Base-by-base conservation (phyloP, 2,113 vertebrate genomes). In the Microtus montanus region DNA sequence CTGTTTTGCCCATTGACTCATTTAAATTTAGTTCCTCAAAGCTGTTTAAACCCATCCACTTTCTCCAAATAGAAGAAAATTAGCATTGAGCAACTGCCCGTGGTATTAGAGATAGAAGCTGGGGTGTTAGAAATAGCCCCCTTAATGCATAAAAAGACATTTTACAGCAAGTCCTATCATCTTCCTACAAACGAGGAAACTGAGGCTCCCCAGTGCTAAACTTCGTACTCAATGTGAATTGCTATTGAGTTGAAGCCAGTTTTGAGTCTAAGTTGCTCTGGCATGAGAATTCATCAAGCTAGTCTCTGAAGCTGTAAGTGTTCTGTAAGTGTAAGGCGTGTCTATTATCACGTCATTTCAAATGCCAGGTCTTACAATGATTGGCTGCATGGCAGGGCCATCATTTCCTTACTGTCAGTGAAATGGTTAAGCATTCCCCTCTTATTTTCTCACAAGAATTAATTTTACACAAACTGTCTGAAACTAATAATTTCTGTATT, bases 361-460 rank as follows among this genome's bases (percentile, higher is more conserved):
- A 95, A 82, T 30, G 68, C 19, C 85, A 74, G 1, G 70, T 90
- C 63, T 78, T 63, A 26, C 11, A 61, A 24, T 38, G 41, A 58
- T 41, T 9, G 84, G 33, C 44, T 79, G 28, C 54, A 90, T 74
- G 33, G 78, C 14, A 19, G 24, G 19, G 9, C 44, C 33, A 17
- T 64, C 89, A 75, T 47, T 89, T 93, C 49, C 58, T 78, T 90
- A 77, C 41, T 13, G 8, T 47, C 35, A 83, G 44, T 73, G 61
- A 92, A 75, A 92, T 44, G 68, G 85, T 93, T 82, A 87, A 28
- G 19, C 70, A 61, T 47, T 6, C 49, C 49, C 22, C 19, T 22
- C 83, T 63, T 33, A n/a, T 61, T 96, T 90, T 93, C 87, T 44
- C 20, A 83, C 58, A 78, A 84, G 74, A 93, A 89, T 87, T 90